These are phyloP conservation scores for Apamea monoglypha DNA, from an alignment of 2,888 invertebrate species.

Conservation along the genomic window DNA sequence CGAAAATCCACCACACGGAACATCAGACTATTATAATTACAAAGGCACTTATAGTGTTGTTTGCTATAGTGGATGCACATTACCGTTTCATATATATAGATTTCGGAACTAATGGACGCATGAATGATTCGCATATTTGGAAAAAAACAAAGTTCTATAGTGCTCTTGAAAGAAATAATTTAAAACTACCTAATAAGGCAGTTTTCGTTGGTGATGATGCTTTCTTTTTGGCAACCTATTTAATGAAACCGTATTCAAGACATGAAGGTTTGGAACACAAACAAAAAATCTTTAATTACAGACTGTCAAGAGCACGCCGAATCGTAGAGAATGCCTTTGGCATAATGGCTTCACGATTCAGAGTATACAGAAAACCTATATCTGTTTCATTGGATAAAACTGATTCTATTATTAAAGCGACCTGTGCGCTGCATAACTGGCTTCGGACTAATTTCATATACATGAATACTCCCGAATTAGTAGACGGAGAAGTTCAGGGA, in stretches of 20 bases:
- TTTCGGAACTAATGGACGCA: slow-evolving; percentile 60
- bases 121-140: slow-evolving; percentile 58
- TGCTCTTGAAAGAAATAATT: slow-evolving; percentile 62
- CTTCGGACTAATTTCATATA: slow-evolving; percentile 56
- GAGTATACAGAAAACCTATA: slow-evolving; percentile 61
- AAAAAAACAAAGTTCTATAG: slow-evolving; percentile 60
- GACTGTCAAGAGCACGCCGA: slow-evolving; percentile 61
- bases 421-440: slow-evolving; percentile 64
- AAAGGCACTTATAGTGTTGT: slow-evolving; percentile 56
- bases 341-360: slow-evolving; percentile 59
- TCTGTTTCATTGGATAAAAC: slow-evolving; percentile 59
- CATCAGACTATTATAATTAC: slow-evolving; percentile 35
- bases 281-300: slow-evolving; percentile 61
- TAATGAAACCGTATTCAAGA: slow-evolving; percentile 62
- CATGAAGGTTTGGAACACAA: slow-evolving; percentile 57
- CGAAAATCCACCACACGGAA: slow-evolving; percentile 16
- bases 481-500: slow-evolving; percentile 64
- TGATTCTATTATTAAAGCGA: slow-evolving; percentile 61
- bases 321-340: slow-evolving; percentile 64
- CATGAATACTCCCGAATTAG: slow-evolving; percentile 64
- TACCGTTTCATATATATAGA: slow-evolving; percentile 60
- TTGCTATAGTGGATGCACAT: slow-evolving; percentile 63
- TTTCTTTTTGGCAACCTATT: slow-evolving; percentile 51
- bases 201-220: slow-evolving; percentile 63
- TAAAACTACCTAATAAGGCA: slow-evolving; percentile 57